A percentile compares a stretch with the other conserved stretches of the same genome.
Conservation (phyloP, 2,113 vertebrate genomes). For the Gasterosteus aculeatus region DNA sequence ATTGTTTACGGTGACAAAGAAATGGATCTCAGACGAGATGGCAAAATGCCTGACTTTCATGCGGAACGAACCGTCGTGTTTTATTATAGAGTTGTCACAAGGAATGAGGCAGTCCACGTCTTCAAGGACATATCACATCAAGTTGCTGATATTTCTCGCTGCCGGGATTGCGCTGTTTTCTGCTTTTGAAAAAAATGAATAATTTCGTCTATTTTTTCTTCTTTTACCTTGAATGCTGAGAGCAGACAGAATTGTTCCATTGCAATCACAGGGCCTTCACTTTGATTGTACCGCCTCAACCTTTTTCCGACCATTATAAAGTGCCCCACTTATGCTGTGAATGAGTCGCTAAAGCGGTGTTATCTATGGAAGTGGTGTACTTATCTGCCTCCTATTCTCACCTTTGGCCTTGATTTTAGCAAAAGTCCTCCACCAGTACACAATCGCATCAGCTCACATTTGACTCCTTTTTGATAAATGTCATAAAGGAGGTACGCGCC, state of each 20-base stretch:
- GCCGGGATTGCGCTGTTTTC: conserved; percentile 18
- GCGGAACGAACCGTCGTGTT: conserved; percentile 45
- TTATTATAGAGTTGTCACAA: conserved; percentile 60
- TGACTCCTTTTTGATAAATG: conserved; percentile 49
- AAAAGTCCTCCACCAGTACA: conserved; percentile 35
- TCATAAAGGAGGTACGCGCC: conserved; percentile 38
- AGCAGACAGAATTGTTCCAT: conserved; percentile 25
- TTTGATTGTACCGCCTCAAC: conserved; percentile 43
- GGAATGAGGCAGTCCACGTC: conserved; percentile 43
- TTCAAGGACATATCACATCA: conserved; percentile 41
- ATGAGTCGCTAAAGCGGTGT: conserved; percentile 30
- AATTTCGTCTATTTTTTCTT: conserved; percentile 33
- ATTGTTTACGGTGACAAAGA: conserved; percentile 46
- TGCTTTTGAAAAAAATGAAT: conserved; percentile 30
- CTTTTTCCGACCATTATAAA: conserved; percentile 36
- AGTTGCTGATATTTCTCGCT: conserved; percentile 8
- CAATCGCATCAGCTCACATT: conserved; percentile 42
- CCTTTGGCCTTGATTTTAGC: conserved; percentile 69
- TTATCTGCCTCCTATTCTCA: conserved; percentile 46
- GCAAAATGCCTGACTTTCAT: conserved; percentile 33
- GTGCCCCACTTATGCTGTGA: conserved; percentile 31
- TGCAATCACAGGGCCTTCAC: conserved; percentile 27
- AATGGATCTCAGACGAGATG: conserved; percentile 32
- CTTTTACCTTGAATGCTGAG: conserved; percentile 13
- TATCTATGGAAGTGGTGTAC: conserved; percentile 7